Evolutionary conservation across 1,140 invertebrate genomes (phyloP).

Genomic region (Araneus ventricosus): DNA sequence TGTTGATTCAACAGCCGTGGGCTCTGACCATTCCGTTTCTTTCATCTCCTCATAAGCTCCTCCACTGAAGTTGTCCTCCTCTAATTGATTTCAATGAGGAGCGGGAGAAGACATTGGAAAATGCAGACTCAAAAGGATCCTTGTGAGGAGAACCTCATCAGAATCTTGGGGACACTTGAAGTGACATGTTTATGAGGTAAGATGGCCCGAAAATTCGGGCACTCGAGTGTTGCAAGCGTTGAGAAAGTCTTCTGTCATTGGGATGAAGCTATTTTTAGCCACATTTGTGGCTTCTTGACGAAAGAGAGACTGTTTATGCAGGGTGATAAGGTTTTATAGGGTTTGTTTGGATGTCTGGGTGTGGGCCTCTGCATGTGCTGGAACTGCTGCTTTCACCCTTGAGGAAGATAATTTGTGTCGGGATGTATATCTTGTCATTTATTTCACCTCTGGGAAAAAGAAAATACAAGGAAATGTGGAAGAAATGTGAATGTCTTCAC

Average conservation of each 20-base stretch:
- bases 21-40: background rate
- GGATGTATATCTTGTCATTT: no score
- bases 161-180: background rate
- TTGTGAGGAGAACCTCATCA: background rate
- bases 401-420: no score
- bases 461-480: no score
- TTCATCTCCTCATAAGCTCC: background rate
- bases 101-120: background rate
- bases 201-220: constrained; percentile 12
- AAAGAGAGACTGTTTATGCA: constrained; percentile 12
- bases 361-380: background rate
- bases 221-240: background rate
- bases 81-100: constrained; percentile 4
- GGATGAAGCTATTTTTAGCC: background rate
- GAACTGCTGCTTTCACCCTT: background rate
- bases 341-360: background rate
- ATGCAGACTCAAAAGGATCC: background rate
- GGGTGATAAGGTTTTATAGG: background rate
- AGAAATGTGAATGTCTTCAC: no score
- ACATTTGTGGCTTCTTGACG: constrained; percentile 12
- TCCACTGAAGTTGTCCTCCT: background rate
- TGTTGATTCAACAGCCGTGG: background rate
- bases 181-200: constrained; percentile 40
- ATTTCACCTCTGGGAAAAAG: no score
- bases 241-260: background rate